A percentile compares a stretch with the other conserved stretches of the same genome.
phyloP scores from a whole-genome alignment of 2,888 invertebrate genomes.

The Caenorhabditis japonica region DNA sequence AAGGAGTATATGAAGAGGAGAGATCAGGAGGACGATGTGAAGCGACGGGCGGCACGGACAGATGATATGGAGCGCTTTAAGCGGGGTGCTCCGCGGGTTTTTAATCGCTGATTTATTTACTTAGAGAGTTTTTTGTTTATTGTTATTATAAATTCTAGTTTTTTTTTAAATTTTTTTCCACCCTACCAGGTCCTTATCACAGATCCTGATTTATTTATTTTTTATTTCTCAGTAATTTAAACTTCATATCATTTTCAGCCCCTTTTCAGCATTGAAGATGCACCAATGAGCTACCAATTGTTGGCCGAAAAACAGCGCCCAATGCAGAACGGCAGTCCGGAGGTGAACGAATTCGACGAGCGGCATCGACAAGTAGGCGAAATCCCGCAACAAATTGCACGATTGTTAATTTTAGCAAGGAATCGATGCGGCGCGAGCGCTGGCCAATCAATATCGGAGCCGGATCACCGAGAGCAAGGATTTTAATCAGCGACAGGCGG shows the following conservation, averaged over 20 bases:
- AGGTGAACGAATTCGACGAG: constrained; percentile 43
- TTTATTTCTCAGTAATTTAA: not conserved
- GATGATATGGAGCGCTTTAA: constrained; percentile 60
- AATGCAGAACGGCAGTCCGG: not conserved
- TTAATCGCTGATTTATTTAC: constrained; percentile 47
- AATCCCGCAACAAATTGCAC: too few relatives aligned
- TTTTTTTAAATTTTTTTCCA: constrained; percentile 9
- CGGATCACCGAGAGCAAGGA: constrained; percentile 33
- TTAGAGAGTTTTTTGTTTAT: not conserved
- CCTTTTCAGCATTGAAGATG: not conserved
- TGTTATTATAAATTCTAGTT: not conserved
- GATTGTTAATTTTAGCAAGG: constrained; percentile 37
- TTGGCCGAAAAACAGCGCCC: constrained; percentile 7
- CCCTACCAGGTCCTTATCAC: too few relatives aligned
- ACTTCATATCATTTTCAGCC: constrained; percentile 3
- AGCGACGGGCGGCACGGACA: constrained; percentile 41
- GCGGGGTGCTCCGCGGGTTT: constrained; percentile 61
- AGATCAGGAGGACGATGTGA: constrained; percentile 55
- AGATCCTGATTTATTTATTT: not conserved
- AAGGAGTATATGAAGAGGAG: constrained; percentile 68
- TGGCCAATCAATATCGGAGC: constrained; percentile 30
- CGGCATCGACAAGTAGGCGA: constrained; percentile 24
- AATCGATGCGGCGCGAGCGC: constrained; percentile 35
- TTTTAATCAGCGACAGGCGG: constrained; percentile 25
- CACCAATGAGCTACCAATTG: constrained; percentile 7